Base-by-base conservation (phyloP, 2,797 vertebrate genomes). In the Dryobates pubescens region DNA sequence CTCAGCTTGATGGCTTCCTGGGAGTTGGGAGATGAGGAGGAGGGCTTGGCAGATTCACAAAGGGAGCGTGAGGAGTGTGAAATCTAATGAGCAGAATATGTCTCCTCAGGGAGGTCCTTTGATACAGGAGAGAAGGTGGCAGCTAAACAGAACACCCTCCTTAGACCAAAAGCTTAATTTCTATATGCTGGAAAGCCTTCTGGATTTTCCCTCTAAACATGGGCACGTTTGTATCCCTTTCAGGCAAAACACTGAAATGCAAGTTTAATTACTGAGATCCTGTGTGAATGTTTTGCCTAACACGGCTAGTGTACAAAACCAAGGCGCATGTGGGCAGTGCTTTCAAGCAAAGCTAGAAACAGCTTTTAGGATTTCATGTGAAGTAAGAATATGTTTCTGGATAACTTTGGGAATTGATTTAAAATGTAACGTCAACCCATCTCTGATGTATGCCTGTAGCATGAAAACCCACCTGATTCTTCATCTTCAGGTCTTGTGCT, bases 401-500 rank as follows among this genome's bases (percentile, higher is more conserved):
- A 27, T 61, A 86, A 83, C 82, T 89, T 67, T 92, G 83, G 73
- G 94, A 90, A 90, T 82, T 87, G 34, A 88, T 91, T 80, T 85
- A 70, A 88, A 86, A 81, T 78, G 45, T 77, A 54, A 74, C 79
- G 63, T 70, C 70, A 89, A 73, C 89, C 61, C 36, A 29, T 86
- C 65, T 70, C 54, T 88, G 73, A 68, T 70, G 17, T 75, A 30
- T 83, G 69, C 86, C 64, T 74, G 36, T 41, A 76, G 64, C 58
- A 62, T 41, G 53, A 68, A 94, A 89, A 92, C 76, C 36, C 62
- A 81, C 68, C 79, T 73, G 80, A 56, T 73, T 53, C 47, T 62
- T 82, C 70, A 29, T 78, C 41, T 67, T 70, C 36, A 47, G 73
- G 47, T 45, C 41, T 49, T 34, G 56, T 70, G 43, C 79, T 81